These are phyloP conservation scores for Ctenicera cuprea DNA, from an alignment of 2,888 invertebrate genomes.

Conservation along the genomic window DNA sequence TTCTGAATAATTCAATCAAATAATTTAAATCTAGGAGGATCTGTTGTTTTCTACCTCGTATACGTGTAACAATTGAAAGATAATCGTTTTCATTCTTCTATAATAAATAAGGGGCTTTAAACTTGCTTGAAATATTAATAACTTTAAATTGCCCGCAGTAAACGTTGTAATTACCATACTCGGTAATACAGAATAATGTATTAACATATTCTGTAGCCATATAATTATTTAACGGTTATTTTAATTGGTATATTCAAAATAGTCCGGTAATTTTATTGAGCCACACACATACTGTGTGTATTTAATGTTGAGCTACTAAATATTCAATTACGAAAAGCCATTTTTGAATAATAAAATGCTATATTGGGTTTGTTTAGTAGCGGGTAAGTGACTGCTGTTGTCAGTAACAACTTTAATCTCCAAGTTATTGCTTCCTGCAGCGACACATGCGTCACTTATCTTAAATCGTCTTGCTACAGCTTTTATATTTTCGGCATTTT, in stretches of 20 bases:
- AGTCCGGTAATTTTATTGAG: constrained; percentile 19
- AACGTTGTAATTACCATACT: constrained; percentile 19
- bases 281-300: constrained; percentile 18
- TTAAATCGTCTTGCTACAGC: background rate
- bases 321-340: constrained; percentile 17
- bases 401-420: constrained; percentile 12
- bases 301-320: background rate
- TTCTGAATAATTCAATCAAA: no score
- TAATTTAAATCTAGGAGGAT: no score
- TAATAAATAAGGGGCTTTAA: no score
- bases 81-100: background rate
- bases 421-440: constrained; percentile 17
- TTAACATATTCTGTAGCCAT: constrained; percentile 13
- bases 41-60: no score
- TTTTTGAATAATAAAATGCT: constrained; percentile 2
- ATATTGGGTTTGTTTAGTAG: constrained; percentile 4
- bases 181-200: constrained; percentile 11
- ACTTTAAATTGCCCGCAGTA: background rate
- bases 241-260: constrained; percentile 23
- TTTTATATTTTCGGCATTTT: background rate
- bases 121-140: constrained; percentile 1
- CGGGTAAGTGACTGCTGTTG: background rate
- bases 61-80: background rate
- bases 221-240: constrained; percentile 23
- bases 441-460: background rate